Percentiles rank a stretch among this genome's conserved stretches.
These are phyloP conservation scores for Diplazon laetatorius DNA, from an alignment of 2,888 invertebrate genomes.

Conservation along the genomic window DNA sequence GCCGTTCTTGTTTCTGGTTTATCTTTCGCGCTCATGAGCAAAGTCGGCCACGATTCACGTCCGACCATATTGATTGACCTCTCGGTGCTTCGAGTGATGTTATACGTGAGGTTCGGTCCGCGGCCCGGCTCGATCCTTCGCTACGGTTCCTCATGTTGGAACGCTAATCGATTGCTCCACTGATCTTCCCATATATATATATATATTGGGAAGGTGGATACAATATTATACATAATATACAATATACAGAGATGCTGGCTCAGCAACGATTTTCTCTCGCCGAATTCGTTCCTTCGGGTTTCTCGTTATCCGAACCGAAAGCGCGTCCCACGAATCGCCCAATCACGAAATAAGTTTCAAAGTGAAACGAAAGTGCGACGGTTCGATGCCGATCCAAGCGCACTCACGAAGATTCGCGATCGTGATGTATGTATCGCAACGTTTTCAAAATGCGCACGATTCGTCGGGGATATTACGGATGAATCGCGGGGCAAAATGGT, in stretches of 20 bases:
- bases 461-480: conserved; percentile 2
- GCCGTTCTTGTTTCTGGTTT: conserved; percentile 39
- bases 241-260: conserved; percentile 9
- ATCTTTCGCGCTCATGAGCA: conserved; percentile 53
- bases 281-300: conserved; percentile 55
- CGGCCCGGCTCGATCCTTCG: conserved; percentile 37
- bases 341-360: conserved; percentile 61
- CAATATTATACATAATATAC: conserved; percentile 34
- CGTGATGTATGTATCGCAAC: conserved; percentile 59
- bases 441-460: not conserved
- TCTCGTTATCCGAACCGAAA: conserved; percentile 5
- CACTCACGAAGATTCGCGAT: conserved; percentile 39
- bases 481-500: not conserved
- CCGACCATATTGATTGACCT: conserved; percentile 72
- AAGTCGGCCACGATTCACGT: conserved; percentile 71
- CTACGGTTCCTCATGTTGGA: conserved; percentile 60
- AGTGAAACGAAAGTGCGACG: conserved; percentile 61
- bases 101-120: conserved; percentile 66
- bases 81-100: conserved; percentile 54
- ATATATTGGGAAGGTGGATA: conserved; percentile 22
- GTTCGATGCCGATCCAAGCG: conserved; percentile 2
- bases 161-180: conserved; percentile 70
- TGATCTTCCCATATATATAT: conserved; percentile 33
- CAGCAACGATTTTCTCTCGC: conserved; percentile 48
- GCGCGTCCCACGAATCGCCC: conserved; percentile 12